A percentile compares a stretch with the other conserved stretches of the same genome.
Conservation (phyloP, 2,888 invertebrate genomes). For the Tricholauxania praeusta region DNA sequence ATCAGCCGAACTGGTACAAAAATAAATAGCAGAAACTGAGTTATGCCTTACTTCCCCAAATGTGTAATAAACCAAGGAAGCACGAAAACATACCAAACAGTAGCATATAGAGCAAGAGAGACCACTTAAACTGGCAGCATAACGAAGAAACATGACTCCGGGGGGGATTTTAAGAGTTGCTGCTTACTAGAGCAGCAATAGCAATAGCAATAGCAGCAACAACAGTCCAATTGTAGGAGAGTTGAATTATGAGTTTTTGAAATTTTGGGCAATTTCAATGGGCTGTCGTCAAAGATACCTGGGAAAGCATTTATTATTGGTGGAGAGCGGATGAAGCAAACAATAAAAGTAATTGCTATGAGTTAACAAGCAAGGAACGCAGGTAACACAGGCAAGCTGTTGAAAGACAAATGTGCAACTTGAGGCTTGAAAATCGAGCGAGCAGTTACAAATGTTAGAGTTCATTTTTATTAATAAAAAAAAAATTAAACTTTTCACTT, state of each 20-base stretch:
- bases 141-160: conserved; percentile 19
- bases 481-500: too few species aligned
- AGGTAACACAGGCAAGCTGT: neutral
- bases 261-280: conserved; percentile 16
- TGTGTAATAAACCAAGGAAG: conserved; percentile 7
- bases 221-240: conserved; percentile 8
- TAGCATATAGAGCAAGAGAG: neutral
- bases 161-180: conserved; percentile 1
- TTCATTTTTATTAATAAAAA: too few species aligned
- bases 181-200: neutral
- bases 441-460: too few species aligned
- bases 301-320: neutral
- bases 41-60: neutral
- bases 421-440: neutral
- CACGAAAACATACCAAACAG: neutral
- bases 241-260: conserved; percentile 27
- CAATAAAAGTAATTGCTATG: conserved; percentile 29
- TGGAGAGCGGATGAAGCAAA: neutral
- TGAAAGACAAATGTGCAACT: conserved; percentile 1
- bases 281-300: neutral
- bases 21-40: too few species aligned
- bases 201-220: neutral
- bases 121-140: neutral
- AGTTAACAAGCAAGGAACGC: conserved; percentile 8
- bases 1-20: too few species aligned